Percentiles rank a stretch among this genome's conserved stretches.
Conservation (phyloP, 2,113 vertebrate genomes). For the Elgaria multicarinata region DNA sequence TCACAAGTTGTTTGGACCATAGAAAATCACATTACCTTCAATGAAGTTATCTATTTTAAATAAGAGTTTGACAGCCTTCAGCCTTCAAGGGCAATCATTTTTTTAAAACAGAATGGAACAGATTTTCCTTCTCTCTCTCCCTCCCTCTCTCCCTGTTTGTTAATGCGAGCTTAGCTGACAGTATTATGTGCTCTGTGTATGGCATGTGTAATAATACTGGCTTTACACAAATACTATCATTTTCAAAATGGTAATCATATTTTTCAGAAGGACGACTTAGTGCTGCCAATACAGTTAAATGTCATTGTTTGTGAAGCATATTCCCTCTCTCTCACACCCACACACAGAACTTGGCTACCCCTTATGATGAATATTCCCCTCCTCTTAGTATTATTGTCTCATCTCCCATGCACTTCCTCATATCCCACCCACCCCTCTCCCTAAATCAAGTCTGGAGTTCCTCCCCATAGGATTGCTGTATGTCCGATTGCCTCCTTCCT, state of each 20-base stretch:
- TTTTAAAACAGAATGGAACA: background rate
- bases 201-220: conserved; percentile 41
- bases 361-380: conserved; percentile 45
- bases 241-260: conserved; percentile 41
- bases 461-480: conserved; percentile 33
- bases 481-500: conserved; percentile 28
- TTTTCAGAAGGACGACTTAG: conserved; percentile 24
- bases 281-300: conserved; percentile 65
- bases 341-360: conserved; percentile 55
- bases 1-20: background rate
- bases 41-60: background rate
- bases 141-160: background rate
- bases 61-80: background rate
- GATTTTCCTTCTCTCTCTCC: conserved; percentile 3
- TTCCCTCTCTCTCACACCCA: conserved; percentile 63
- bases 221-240: conserved; percentile 37
- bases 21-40: background rate
- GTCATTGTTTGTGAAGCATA: conserved; percentile 57
- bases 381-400: conserved; percentile 71
- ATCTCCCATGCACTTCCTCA: conserved; percentile 67
- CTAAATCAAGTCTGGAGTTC: conserved; percentile 47
- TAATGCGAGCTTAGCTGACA: conserved; percentile 37
- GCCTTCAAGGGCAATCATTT: background rate
- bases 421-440: conserved; percentile 44
- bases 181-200: background rate